Evolutionary conservation across 2,113 vertebrate species (phyloP).

Genomic region (Mesocricetus auratus): DNA sequence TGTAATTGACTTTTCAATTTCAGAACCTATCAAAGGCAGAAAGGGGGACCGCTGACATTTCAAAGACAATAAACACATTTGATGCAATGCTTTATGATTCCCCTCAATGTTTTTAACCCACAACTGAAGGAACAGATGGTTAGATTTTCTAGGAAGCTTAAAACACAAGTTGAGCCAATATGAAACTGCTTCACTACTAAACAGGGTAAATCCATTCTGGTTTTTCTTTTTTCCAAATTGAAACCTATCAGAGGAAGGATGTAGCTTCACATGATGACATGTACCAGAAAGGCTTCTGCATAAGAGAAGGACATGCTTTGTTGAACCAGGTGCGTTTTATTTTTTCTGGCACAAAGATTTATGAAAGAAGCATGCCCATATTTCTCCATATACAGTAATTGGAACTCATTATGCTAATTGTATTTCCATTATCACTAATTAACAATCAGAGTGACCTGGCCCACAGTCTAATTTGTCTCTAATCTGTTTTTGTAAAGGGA

Average conservation of each 20-base stretch:
- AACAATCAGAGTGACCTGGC: constrained; percentile 93
- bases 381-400: constrained; percentile 92
- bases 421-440: constrained; percentile 95
- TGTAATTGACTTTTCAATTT: constrained; percentile 85
- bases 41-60: constrained; percentile 77
- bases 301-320: constrained; percentile 88
- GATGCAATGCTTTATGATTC: constrained; percentile 85
- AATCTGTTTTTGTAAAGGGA: constrained; percentile 91
- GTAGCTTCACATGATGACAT: constrained; percentile 87
- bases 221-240: constrained; percentile 58
- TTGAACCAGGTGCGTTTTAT: constrained; percentile 90
- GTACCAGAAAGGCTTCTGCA: constrained; percentile 86
- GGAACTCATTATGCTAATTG: constrained; percentile 93
- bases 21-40: constrained; percentile 82
- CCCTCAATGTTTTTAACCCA: constrained; percentile 86
- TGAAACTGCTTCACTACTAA: constrained; percentile 88
- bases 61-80: constrained; percentile 86
- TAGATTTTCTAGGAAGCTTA: constrained; percentile 89
- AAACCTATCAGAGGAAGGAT: constrained; percentile 84
- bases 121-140: constrained; percentile 90
- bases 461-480: constrained; percentile 94
- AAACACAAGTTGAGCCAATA: constrained; percentile 90
- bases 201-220: constrained; percentile 86
- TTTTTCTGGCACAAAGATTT: constrained; percentile 90
- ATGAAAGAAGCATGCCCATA: constrained; percentile 90